These are phyloP conservation scores for Halcyon chelicuti DNA, from an alignment of 2,797 vertebrate species.

Conservation along the genomic window DNA sequence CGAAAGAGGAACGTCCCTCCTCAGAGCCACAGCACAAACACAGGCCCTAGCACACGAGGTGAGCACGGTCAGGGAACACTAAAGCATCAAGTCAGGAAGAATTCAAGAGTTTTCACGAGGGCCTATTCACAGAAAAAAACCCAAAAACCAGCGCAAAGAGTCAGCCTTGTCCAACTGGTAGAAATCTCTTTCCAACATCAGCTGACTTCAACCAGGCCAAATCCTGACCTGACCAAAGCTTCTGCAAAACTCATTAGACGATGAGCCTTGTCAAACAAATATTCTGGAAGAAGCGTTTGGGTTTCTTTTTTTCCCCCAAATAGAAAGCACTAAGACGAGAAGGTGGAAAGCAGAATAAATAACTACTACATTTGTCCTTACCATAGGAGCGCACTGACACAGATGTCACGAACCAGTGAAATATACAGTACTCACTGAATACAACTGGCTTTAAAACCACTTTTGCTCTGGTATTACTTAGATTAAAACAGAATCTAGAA, in stretches of 20 bases:
- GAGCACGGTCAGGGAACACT: constrained; percentile 7
- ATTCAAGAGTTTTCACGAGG: background rate
- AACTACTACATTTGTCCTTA: background rate
- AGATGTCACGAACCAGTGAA: background rate
- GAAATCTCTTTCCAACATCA: background rate
- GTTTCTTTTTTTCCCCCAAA: background rate
- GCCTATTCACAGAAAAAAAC: background rate
- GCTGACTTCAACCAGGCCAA: background rate
- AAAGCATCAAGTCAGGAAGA: background rate
- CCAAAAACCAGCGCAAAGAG: background rate
- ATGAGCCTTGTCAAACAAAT: background rate
- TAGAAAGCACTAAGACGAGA: background rate
- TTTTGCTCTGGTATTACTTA: background rate
- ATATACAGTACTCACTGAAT: background rate
- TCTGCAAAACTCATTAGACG: background rate
- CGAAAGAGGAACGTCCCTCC: background rate
- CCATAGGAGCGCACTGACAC: background rate
- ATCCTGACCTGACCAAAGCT: background rate
- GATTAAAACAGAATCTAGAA: background rate
- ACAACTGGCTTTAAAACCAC: background rate
- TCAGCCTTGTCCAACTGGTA: background rate
- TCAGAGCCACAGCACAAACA: background rate
- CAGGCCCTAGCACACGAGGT: background rate
- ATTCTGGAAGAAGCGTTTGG: background rate
- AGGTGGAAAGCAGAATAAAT: background rate